Percentiles rank a stretch among this genome's conserved stretches.
These are phyloP conservation scores for Poeciliopsis occidentalis DNA, from an alignment of 2,113 vertebrate species.

Conservation along the genomic window DNA sequence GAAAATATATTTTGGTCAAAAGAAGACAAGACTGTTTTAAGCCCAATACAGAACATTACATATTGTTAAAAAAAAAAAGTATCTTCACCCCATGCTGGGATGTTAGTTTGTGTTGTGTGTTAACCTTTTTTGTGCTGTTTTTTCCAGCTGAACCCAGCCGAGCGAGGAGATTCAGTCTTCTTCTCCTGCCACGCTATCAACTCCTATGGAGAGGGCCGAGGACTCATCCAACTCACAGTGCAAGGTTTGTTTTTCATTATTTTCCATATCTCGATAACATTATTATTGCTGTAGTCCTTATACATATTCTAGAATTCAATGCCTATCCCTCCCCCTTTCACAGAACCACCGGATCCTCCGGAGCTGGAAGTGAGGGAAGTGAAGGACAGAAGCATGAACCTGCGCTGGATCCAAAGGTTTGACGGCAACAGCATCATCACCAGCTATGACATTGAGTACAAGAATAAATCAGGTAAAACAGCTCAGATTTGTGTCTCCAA, in stretches of 20 bases:
- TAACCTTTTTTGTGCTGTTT: conserved; percentile 22
- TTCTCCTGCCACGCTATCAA: conserved; percentile 99
- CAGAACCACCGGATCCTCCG: conserved; percentile 96
- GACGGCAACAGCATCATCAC: conserved; percentile 99
- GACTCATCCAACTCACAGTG: conserved; percentile 98
- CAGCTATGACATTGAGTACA: conserved; percentile 97
- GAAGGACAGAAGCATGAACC: conserved; percentile 97
- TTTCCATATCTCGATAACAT: neutral
- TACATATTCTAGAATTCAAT: neutral
- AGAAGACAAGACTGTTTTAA: neutral
- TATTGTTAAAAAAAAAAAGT: neutral
- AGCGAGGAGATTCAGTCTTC: conserved; percentile 97
- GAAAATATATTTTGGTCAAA: too few species aligned
- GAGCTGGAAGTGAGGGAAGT: conserved; percentile 97
- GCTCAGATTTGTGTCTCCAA: neutral
- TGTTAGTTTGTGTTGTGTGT: neutral
- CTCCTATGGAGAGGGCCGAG: conserved; percentile 95
- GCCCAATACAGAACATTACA: neutral
- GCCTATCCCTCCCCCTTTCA: neutral
- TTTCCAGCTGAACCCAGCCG: conserved; percentile 91
- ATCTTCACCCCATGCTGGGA: neutral
- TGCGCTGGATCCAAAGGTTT: conserved; percentile 96
- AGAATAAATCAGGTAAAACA: conserved; percentile 93
- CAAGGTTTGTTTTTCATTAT: conserved; percentile 83
- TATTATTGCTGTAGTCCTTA: too few species aligned